A percentile compares a stretch with the other conserved stretches of the same genome.
These are phyloP conservation scores for Calameuta idolon DNA, from an alignment of 2,888 invertebrate genomes.

Conservation along the genomic window DNA sequence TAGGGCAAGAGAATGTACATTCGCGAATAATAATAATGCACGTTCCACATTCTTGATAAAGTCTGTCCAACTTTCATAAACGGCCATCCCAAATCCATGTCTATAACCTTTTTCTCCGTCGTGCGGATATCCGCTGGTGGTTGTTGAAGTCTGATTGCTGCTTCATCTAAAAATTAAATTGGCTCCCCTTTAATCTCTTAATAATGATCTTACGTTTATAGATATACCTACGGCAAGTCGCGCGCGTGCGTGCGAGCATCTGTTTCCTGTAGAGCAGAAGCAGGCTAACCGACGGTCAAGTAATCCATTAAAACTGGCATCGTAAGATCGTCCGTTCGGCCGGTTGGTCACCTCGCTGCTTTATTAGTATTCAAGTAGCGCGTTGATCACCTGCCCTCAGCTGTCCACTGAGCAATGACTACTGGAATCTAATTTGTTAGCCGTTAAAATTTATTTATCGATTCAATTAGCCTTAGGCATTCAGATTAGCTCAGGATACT, in stretches of 20 bases:
- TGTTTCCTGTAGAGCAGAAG: slow-evolving; percentile 39
- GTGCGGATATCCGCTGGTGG: neutral
- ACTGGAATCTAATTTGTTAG: slow-evolving; percentile 47
- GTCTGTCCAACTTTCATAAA: neutral
- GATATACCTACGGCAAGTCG: neutral
- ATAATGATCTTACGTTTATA: slow-evolving; percentile 33
- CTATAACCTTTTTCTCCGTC: too few species aligned
- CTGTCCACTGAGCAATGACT: slow-evolving; percentile 37
- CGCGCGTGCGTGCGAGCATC: slow-evolving; percentile 33
- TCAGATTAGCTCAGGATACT: neutral
- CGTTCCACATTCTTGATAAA: neutral
- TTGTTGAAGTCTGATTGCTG: neutral
- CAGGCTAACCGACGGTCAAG: slow-evolving; percentile 26
- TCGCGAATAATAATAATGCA: neutral
- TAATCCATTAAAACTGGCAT: slow-evolving; percentile 36
- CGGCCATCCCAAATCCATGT: too few species aligned
- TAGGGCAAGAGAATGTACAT: neutral
- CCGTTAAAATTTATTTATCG: slow-evolving; percentile 33
- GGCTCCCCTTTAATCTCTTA: slow-evolving; percentile 39
- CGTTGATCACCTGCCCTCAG: slow-evolving; percentile 53
- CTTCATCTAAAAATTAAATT: slow-evolving; percentile 41
- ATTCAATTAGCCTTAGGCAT: slow-evolving; percentile 14
- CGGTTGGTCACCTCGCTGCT: slow-evolving; percentile 30
- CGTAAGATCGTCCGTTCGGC: slow-evolving; percentile 29
- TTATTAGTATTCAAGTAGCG: slow-evolving; percentile 37